Evolutionary conservation across 2,113 vertebrate species (phyloP), one percentile per base, ranked within the genome.

Genomic region (Pteruthius melanotis): DNA sequence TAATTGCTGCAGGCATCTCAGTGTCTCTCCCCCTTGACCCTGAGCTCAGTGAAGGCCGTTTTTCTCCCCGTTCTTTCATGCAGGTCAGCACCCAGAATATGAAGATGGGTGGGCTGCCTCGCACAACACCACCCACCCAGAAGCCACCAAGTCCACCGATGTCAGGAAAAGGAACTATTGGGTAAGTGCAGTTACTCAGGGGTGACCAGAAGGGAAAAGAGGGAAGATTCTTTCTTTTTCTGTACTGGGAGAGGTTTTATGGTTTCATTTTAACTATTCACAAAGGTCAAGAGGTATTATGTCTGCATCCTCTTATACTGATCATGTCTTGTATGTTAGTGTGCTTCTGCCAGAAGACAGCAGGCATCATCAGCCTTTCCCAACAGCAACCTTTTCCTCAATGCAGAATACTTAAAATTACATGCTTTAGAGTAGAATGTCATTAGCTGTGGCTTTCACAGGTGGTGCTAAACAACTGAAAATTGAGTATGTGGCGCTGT

Each of bases 51-150:
- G 84, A 97, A 94, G 85, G 94, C 85, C 2, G 1, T 87, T 96
- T 97, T 89, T 97, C 33, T 92, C 89, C 91, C 85, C 60, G 0
- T 93, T 97, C 83, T 97, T 79, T 71, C 91, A 59, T 92, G 28
- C 96, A 99, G 99, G 99, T 99, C 97, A 99, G 99, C 86, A 99
- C 99, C 92, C 99, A 99, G 98, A 99, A 99, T 90, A 99, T 99
- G 99, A 99, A 99, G 98, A 98, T 99, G 89, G 99, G 99, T 64
- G 98, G 97, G 61, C 98, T 99, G 89, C 99, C 99, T 66, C 99
- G 99, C 93, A 99, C 99, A 59, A 99, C 99, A 89, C 99, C 99
- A 61, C 99, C 99, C 33, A 99, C 99, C 76, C 99, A 99, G 98
- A 99, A 99, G 93, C 99, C 99, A 28, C 99, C 99, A 66, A 99